These are phyloP conservation scores for Astropecten irregularis DNA, from an alignment of 53 echinoderm and acorn worm genomes.

Conservation along the genomic window DNA sequence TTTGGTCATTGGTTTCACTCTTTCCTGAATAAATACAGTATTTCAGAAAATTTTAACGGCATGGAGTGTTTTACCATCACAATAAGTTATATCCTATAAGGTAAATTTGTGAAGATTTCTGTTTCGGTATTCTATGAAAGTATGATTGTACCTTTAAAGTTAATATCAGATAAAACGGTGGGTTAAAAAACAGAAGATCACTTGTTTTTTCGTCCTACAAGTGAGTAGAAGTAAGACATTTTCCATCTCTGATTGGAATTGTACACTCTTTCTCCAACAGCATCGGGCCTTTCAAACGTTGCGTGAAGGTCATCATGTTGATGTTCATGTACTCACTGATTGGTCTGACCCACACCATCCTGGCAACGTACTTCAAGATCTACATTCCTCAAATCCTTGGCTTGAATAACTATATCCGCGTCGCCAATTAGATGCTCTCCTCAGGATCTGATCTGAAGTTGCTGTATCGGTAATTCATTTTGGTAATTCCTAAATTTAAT, in stretches of 20 bases:
- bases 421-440: background rate
- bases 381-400: slow-evolving; percentile 1
- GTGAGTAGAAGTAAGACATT: background rate
- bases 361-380: slow-evolving; percentile 33
- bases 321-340: background rate
- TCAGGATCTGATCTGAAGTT: background rate
- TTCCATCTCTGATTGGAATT: background rate
- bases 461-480: background rate
- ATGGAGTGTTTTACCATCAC: too few relatives aligned
- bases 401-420: background rate
- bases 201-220: background rate
- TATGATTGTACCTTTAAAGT: too few relatives aligned
- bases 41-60: too few relatives aligned
- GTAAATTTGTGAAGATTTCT: too few relatives aligned
- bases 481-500: too few relatives aligned
- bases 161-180: too few relatives aligned
- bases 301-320: slow-evolving; percentile 2
- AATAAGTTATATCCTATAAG: too few relatives aligned
- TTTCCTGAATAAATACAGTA: too few relatives aligned
- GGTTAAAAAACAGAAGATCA: too few relatives aligned
- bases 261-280: background rate
- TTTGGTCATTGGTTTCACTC: too few relatives aligned
- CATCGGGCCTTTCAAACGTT: background rate
- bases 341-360: slow-evolving; percentile 29
- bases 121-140: too few relatives aligned